Evolutionary conservation across 1,140 invertebrate species (phyloP).

Genomic region (Yoshiicerus persimilis): DNA sequence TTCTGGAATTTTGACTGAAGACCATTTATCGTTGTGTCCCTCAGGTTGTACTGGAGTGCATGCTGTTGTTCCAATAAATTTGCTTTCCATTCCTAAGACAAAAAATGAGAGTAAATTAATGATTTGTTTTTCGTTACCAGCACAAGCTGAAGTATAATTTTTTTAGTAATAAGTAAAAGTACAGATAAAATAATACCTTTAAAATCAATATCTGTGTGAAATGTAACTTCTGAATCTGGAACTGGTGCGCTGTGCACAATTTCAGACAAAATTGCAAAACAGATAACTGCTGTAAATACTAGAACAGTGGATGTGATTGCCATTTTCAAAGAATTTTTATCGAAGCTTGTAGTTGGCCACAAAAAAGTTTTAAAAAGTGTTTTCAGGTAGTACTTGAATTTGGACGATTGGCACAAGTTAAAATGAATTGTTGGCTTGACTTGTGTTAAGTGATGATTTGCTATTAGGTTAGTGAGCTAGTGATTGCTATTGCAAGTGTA

Average conservation of each 20-base stretch:
- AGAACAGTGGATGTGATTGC: neutral
- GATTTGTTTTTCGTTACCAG: too few species aligned
- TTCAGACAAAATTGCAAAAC: neutral
- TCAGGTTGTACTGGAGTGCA: neutral
- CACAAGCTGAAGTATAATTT: too few species aligned
- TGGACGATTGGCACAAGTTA: too few species aligned
- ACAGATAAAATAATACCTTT: neutral
- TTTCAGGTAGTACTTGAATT: too few species aligned
- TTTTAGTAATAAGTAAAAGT: neutral
- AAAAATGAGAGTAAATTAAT: too few species aligned
- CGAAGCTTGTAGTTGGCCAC: too few species aligned
- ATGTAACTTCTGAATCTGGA: neutral
- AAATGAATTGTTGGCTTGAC: too few species aligned
- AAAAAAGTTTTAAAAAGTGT: too few species aligned
- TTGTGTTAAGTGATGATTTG: too few species aligned
- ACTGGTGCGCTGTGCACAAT: neutral
- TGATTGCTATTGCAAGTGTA: too few species aligned
- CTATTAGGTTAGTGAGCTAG: too few species aligned
- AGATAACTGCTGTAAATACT: neutral
- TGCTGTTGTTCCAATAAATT: neutral
- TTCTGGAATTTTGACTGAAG: neutral
- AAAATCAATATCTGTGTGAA: neutral
- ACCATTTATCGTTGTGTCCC: neutral
- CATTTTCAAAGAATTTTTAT: too few species aligned
- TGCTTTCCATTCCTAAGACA: neutral